A percentile compares a stretch with the other conserved stretches of the same genome.
Evolutionary conservation across 2,113 vertebrate genomes (phyloP).

Genomic region (Lanius collurio): DNA sequence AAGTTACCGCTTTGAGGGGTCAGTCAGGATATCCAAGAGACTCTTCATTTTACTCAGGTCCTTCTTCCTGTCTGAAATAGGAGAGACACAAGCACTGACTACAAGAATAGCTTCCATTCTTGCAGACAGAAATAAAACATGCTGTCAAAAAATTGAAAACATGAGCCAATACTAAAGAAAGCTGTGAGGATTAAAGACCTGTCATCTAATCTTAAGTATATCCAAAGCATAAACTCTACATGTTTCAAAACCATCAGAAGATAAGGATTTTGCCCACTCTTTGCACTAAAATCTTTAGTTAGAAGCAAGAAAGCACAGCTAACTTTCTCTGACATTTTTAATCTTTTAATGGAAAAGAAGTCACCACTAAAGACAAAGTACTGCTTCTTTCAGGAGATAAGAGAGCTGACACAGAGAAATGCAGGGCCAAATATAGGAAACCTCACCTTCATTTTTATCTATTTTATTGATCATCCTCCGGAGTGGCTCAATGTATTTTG

Average conservation of each 20-base stretch:
- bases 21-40: slow-evolving; percentile 93
- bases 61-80: slow-evolving; percentile 89
- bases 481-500: slow-evolving; percentile 96
- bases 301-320: background rate
- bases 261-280: background rate
- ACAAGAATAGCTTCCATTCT: background rate
- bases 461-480: slow-evolving; percentile 99
- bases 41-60: slow-evolving; percentile 99
- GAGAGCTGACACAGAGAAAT: background rate
- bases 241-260: background rate
- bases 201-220: background rate
- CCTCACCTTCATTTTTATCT: slow-evolving; percentile 96
- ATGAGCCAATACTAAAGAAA: background rate
- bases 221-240: background rate
- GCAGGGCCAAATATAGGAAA: background rate
- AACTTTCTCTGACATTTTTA: background rate
- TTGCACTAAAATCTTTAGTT: background rate
- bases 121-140: background rate
- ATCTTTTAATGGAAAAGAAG: background rate
- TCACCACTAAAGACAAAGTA: background rate
- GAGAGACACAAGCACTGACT: background rate
- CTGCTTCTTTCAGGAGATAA: background rate
- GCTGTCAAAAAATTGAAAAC: background rate
- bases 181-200: background rate
- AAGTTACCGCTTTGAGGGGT: slow-evolving; percentile 90